Evolutionary conservation across 2,113 vertebrate genomes (phyloP).

Genomic region (Bos taurus): DNA sequence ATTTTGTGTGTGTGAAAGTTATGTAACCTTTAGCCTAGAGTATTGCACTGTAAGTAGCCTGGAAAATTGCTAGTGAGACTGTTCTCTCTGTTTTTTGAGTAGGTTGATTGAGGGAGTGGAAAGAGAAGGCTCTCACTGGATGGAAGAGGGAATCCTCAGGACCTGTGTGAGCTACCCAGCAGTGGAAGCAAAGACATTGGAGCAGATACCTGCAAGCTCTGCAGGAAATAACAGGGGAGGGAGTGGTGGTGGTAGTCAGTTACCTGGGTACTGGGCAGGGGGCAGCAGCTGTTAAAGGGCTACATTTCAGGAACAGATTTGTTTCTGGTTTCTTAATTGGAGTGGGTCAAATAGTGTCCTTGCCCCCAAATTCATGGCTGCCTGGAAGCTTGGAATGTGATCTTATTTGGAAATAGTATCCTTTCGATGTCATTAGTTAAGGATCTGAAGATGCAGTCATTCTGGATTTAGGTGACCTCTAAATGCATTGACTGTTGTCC

Average conservation of each 20-base stretch:
- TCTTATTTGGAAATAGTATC: background rate
- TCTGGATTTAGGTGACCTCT: background rate
- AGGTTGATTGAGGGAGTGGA: background rate
- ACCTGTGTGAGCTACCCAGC: background rate
- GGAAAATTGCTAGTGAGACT: background rate
- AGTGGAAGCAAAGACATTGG: background rate
- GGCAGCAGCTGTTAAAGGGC: background rate
- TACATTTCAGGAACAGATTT: background rate
- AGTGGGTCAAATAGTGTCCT: background rate
- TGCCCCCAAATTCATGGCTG: background rate
- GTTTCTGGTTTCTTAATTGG: background rate
- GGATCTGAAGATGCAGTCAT: background rate
- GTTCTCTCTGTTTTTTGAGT: background rate
- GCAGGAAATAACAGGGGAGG: background rate
- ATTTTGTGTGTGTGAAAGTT: background rate
- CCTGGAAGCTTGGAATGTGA: background rate
- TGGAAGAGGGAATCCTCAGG: background rate
- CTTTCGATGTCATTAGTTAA: background rate
- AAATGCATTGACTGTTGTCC: background rate
- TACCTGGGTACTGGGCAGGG: background rate
- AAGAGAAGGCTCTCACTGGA: background rate
- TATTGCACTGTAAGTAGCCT: background rate
- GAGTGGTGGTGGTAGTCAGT: rapidly evolving
- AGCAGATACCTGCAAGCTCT: too few species aligned
- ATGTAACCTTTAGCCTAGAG: background rate